Base-by-base conservation (phyloP, 2,797 vertebrate species). In the Salmo trutta region DNA sequence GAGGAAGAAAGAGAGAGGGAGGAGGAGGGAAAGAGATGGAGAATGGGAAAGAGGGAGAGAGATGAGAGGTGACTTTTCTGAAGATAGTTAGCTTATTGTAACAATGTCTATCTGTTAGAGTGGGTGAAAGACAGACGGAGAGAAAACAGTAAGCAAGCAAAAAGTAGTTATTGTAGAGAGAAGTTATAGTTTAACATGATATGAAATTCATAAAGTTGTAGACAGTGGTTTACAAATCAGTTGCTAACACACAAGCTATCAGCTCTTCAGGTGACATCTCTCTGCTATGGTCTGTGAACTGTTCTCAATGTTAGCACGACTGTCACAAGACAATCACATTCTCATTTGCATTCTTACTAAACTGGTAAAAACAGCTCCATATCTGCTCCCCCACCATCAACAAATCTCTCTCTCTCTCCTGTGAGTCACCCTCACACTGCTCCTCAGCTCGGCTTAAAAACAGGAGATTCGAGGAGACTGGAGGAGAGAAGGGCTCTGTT, bases 381-480 rank as follows among this genome's bases (percentile, higher is more conserved):
- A 69, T 33, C 69, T 27, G n/a, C 19, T 12, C 5, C 33, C 68
- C 36, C 36, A 36, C 36, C 36, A 36, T 36, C 6, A 36, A 36
- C 36, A 36, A 36, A 36, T 51, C 12, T 21, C 69, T 71, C 16
- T 70, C 36, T n/a, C n/a, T 47, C 69, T 47, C 27, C 85, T 90
- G 91, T 92, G 92, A 93, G 90, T 93, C 93, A 91, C 92, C 89
- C 91, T 90, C 86, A 90, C 83, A 88, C 90, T 90, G 91, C 71
- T 91, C 90, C 89, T 88, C 85, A 85, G 82, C 85, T 83, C 78
- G 1, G 76, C 84, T 84, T 75, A 85, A 87, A 79, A 92, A 91
- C 89, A 90, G 72, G 83, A 84, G 87, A 88, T 79, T 1, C 73
- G 66, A 17, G 64, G 73, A 51, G 76, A 72, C 77, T 67, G 74